Evolutionary conservation across 2,888 invertebrate genomes (phyloP), one percentile per base, ranked within the genome.

Genomic region (Drosophila borborema): DNA sequence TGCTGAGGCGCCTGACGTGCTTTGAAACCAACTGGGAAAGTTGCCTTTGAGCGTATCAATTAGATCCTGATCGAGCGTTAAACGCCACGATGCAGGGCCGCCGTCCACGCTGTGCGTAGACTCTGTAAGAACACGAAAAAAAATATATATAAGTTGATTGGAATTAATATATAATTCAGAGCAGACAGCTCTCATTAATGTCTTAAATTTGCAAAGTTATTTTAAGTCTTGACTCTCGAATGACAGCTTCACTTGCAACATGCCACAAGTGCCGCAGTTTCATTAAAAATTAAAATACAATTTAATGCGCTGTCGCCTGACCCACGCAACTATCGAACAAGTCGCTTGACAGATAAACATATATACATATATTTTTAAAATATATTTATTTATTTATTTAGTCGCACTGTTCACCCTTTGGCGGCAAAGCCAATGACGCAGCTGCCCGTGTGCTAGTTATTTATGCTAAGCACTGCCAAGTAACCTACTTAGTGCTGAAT

Each of bases 1-100:
- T 48, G 46, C 23, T 16, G 49, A 12, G 40, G 67, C 74, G 46
- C 84, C 70, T 38, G 80, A 67, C 55, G 76, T 41, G 53, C 72
- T 61, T 93, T 96, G 96, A 95, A 98, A 98, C 98, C 98, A 98
- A 96, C 97, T 97, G 89, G 98, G 98, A 94, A 97, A 98, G 94
- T 97, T 97, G 91, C 97, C 96, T 93, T 97, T 96, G 92, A 98
- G 96, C 92, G 98, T 98, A 94, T 98, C 97, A 93, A 98, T 96
- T 92, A 98, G 95, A 94, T 98, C 98, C 94, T 97, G 96, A 95
- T 98, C 98, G 94, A 98, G 95, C 94, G 97, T 97, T 93, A 98
- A 96, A 94, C 96, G 96, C 97, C 97, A 98, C 95, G 96, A 97
- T 92, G 95, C 96, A 94, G 96, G 96, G 94, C 95, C 95, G 94